A percentile compares a stretch with the other conserved stretches of the same genome.
phyloP scores from a whole-genome alignment of 2,888 invertebrate species.

The Andrena praecox region DNA sequence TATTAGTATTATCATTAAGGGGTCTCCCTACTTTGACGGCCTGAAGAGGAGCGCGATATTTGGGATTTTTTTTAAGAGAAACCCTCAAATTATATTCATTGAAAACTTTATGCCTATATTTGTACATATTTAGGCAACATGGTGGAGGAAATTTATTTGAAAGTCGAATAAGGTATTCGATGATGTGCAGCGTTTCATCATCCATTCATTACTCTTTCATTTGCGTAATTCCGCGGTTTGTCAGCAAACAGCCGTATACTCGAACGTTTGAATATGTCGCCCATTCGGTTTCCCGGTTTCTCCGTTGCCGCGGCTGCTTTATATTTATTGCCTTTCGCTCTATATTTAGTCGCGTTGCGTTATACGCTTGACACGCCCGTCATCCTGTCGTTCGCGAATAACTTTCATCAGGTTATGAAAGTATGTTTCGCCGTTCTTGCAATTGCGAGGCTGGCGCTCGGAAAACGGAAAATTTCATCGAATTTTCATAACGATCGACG shows the following conservation, averaged over 20 bases:
- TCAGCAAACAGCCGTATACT: neutral
- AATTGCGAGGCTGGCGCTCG: neutral
- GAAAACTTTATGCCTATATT: too few relatives aligned
- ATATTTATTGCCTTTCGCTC: slow-evolving; percentile 59
- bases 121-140: too few relatives aligned
- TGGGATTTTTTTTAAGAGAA: too few relatives aligned
- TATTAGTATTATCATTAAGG: too few relatives aligned
- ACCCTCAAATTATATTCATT: too few relatives aligned
- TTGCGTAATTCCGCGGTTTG: neutral
- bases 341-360: slow-evolving; percentile 48
- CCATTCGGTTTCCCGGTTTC: slow-evolving; percentile 34
- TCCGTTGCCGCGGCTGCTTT: slow-evolving; percentile 19
- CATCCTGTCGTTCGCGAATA: slow-evolving; percentile 12
- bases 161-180: neutral
- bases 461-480: slow-evolving; percentile 3
- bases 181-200: neutral
- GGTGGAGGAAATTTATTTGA: neutral
- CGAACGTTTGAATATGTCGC: slow-evolving; percentile 2
- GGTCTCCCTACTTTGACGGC: too few relatives aligned
- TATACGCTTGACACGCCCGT: slow-evolving; percentile 23
- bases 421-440: neutral
- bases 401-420: slow-evolving; percentile 19
- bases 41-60: too few relatives aligned
- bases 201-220: neutral
- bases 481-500: slow-evolving; percentile 26